phyloP scores from a whole-genome alignment of 2,888 invertebrate genomes.

The Imbricaverruca yamaguchii region DNA sequence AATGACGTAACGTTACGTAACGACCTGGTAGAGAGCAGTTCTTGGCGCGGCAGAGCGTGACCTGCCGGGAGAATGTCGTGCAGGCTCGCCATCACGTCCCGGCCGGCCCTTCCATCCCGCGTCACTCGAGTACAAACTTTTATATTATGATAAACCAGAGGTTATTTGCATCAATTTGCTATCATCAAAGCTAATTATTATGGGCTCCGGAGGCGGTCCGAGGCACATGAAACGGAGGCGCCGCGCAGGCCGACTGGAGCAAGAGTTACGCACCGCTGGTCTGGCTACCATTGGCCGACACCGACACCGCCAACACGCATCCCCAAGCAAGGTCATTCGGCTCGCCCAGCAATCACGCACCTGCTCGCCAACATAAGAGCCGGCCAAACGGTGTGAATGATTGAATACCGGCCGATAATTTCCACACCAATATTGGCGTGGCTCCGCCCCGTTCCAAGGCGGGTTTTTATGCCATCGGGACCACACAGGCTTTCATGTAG shows the following conservation, averaged over 20 bases:
- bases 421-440: slow-evolving; percentile 46
- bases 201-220: slow-evolving; percentile 22
- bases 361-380: not conserved
- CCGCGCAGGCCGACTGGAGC: slow-evolving; percentile 34
- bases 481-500: slow-evolving; percentile 24
- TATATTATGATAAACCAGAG: slow-evolving; percentile 21
- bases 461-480: slow-evolving; percentile 11
- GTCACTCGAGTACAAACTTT: slow-evolving; percentile 7
- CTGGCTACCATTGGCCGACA: too few species aligned
- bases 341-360: not conserved
- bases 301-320: too few species aligned
- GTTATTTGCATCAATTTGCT: slow-evolving; percentile 22
- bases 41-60: not conserved
- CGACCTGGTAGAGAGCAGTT: not conserved
- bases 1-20: not conserved
- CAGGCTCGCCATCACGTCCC: not conserved
- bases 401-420: slow-evolving; percentile 45
- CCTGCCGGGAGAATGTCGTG: not conserved
- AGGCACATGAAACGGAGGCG: slow-evolving; percentile 32
- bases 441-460: slow-evolving; percentile 37
- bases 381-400: not conserved
- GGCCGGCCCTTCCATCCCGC: not conserved
- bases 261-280: too few species aligned
- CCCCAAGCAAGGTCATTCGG: not conserved
- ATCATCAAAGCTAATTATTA: slow-evolving; percentile 20